Conservation (phyloP, 2,797 vertebrate genomes). For the Acipenser transmontanus region DNA sequence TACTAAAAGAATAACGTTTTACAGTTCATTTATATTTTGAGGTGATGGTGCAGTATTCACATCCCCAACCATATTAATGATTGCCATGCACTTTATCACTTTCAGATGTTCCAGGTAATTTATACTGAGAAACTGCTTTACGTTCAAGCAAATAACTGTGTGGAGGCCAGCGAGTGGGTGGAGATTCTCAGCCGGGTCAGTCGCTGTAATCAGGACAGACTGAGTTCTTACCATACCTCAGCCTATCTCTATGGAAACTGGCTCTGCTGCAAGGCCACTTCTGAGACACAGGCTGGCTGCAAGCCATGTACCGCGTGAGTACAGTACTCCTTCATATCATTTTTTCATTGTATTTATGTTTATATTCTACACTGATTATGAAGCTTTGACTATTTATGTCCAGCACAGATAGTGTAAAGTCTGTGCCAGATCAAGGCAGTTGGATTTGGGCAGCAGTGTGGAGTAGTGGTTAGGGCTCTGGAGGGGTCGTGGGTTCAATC, state of each 20-base stretch:
- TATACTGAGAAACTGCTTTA: conserved; percentile 87
- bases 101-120: conserved; percentile 95
- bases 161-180: conserved; percentile 92
- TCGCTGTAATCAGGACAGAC: conserved; percentile 78
- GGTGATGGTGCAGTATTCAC: too few relatives aligned
- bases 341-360: not conserved
- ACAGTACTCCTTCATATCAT: not conserved
- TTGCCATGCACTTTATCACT: conserved; percentile 17
- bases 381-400: too few relatives aligned
- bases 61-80: too few relatives aligned
- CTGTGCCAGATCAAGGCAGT: too few relatives aligned
- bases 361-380: too few relatives aligned
- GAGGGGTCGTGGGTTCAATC: too few relatives aligned
- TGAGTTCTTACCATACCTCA: conserved; percentile 78
- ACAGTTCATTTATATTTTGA: too few relatives aligned
- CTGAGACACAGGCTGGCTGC: conserved; percentile 71
- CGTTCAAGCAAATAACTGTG: conserved; percentile 92
- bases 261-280: conserved; percentile 80
- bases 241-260: conserved; percentile 76
- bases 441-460: too few relatives aligned
- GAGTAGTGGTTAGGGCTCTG: too few relatives aligned
- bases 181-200: conserved; percentile 85
- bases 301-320: conserved; percentile 87
- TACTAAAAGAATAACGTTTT: too few relatives aligned
- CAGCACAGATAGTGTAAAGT: too few relatives aligned